Conservation (phyloP, 37 sponge, comb jelly and placozoan genomes). For the Aplysina aerophoba region DNA sequence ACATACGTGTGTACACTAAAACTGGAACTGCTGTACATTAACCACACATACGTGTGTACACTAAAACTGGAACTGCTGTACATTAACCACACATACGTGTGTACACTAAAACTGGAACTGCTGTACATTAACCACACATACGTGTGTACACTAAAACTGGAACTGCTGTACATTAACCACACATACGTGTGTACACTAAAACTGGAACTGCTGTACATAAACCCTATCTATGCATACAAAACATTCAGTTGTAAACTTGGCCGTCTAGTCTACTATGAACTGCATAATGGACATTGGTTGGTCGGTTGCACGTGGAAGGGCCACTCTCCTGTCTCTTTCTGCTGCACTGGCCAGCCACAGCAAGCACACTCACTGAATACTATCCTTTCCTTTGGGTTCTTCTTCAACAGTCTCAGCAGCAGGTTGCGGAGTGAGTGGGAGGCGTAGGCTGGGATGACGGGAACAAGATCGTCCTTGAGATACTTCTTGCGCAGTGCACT, state of each 20-base stretch:
- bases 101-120: neutral
- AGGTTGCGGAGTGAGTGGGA: slow-evolving; percentile 66
- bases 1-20: no score
- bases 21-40: no score
- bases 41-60: neutral
- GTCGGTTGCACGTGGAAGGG: no score
- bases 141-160: neutral
- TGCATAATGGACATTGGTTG: no score
- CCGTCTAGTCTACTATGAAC: no score
- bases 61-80: neutral
- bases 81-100: neutral
- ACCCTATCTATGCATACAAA: neutral
- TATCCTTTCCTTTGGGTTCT: slow-evolving; percentile 70
- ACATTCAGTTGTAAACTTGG: no score
- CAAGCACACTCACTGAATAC: slow-evolving; percentile 54
- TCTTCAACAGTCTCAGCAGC: slow-evolving; percentile 68
- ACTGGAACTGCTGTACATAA: neutral
- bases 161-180: neutral
- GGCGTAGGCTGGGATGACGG: slow-evolving; percentile 75
- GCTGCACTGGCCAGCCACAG: neutral
- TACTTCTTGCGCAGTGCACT: slow-evolving; percentile 72
- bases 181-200: neutral
- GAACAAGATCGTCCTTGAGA: slow-evolving; percentile 67
- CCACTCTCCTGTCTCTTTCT: no score
- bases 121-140: neutral